Base-by-base conservation (phyloP, 2,797 vertebrate genomes). In the Fringilla coelebs region DNA sequence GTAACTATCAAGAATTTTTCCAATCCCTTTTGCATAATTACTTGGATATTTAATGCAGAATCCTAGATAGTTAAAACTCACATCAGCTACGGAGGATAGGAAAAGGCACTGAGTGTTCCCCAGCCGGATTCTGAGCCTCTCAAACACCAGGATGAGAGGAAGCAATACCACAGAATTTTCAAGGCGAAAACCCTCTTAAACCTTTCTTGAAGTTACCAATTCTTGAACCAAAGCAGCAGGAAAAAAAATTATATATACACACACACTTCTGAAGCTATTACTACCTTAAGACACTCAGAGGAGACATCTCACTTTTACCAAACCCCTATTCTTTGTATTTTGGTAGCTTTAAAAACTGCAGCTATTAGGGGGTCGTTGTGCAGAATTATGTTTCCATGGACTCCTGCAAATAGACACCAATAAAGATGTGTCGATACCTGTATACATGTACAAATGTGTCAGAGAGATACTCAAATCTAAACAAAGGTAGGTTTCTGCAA, bases 201-300 rank as follows among this genome's bases (percentile, higher is more conserved):
- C 5, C 7, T 71, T 71, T 74, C 31, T 18, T 71, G 70, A 91
- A 89, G 34, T 57, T 83, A 62, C 13, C 29, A 68, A 26, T 55
- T 76, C 40, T 66, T 76, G 48, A 92, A 87, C 13, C 31, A 92
- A 81, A 94, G 46, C 43, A 89, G 43, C 34, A 79, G 18, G 19
- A 54, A 74, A 81, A 36, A 2, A 25, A 2, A 65, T 0, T 1
- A 36, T 11, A 48, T 17, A 49, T 3, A 67, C 6, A 38, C 3
- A 79, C 43, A 28, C 10, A 49, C 19, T 71, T 75, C 40, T 62
- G 63, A 75, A 94, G 49, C 19, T 60, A 67, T 31, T 66, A 38
- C 17, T 66, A 62, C 6, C 28, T 32, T 76, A 62, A 68, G 40
- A 88, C 55, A 81, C n/a, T 19, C 45, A 72, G 29, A 85, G 17